Evolutionary conservation across 2,888 invertebrate genomes (phyloP), one percentile per base, ranked within the genome.

Genomic region (Apantesis nais): DNA sequence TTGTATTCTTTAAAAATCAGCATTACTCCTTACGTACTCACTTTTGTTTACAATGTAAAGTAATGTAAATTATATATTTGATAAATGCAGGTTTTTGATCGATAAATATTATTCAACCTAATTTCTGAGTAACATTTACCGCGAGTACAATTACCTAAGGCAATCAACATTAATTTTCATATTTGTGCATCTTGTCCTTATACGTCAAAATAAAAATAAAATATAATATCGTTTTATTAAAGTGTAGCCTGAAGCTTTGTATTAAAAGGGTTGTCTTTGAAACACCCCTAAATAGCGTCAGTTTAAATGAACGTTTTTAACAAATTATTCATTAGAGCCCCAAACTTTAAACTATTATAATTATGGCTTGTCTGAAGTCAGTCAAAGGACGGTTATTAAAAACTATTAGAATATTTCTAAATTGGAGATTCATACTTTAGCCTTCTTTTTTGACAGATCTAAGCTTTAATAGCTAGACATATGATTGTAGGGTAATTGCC

Each of bases 321-420:
- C 67, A 72, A 82, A 82, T 81, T 74, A 75, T 78, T 79, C 79
- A 82, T 82, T 79, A 82, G 74, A 73, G 71, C 75, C 77, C 75
- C 69, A 37, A 78, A 80, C 70, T 74, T 80, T 78, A 80, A 86
- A 89, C 81, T 86, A 82, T 78, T 87, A 92, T 95, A 94, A 95
- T 94, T 92, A 90, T 81, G 79, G 88, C 92, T 92, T 95, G 93
- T 93, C 93, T 87, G 86, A 86, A 86, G 86, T 87, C 86, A 89
- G 87, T 90, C 88, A 90, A 89, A 90, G 89, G 86, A 83, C 78
- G 86, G 89, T 90, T 91, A 94, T 95, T 94, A 93, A 91, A 94
- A 93, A 90, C 92, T 90, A 93, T 95, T 93, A 93, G 88, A 88
- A 89, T 89, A 89, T 91, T 89, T 92, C 86, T 58, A 90, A 89